Percentiles rank a stretch among this genome's conserved stretches.
Conservation (phyloP, 2,797 vertebrate genomes). For the Amblyraja radiata region DNA sequence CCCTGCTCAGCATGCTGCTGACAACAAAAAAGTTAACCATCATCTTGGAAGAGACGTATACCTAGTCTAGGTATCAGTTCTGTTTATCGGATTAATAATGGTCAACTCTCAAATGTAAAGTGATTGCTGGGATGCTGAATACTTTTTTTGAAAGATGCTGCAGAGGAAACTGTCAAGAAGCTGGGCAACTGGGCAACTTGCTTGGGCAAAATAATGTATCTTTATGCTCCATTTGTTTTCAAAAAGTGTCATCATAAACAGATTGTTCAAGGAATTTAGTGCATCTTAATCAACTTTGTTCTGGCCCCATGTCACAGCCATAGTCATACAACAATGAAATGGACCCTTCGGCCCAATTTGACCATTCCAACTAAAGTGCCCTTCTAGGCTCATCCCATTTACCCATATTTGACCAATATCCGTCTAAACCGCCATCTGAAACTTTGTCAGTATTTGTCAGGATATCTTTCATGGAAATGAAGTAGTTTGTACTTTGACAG, state of each 20-base stretch:
- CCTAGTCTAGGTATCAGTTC: neutral
- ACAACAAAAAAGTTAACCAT: no score
- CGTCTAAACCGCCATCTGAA: no score
- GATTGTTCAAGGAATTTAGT: neutral
- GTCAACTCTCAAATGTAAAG: neutral
- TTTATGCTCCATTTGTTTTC: neutral
- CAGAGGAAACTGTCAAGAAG: neutral
- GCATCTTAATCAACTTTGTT: neutral
- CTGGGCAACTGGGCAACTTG: neutral
- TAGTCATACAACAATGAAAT: no score
- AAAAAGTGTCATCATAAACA: neutral
- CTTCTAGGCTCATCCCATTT: no score
- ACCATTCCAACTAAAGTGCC: no score
- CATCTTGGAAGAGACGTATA: no score
- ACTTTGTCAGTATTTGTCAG: neutral
- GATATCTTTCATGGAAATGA: neutral
- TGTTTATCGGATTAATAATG: neutral
- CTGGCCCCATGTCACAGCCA: neutral
- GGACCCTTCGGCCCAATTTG: no score
- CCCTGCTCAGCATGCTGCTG: neutral
- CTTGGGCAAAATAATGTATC: neutral
- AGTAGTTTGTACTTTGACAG: neutral
- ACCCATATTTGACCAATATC: no score
- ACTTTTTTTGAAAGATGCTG: neutral
- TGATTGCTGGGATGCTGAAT: neutral